Percentiles rank a stretch among this genome's conserved stretches.
Evolutionary conservation across 2,113 vertebrate genomes (phyloP).

Genomic region (Sceloporus tristichus): DNA sequence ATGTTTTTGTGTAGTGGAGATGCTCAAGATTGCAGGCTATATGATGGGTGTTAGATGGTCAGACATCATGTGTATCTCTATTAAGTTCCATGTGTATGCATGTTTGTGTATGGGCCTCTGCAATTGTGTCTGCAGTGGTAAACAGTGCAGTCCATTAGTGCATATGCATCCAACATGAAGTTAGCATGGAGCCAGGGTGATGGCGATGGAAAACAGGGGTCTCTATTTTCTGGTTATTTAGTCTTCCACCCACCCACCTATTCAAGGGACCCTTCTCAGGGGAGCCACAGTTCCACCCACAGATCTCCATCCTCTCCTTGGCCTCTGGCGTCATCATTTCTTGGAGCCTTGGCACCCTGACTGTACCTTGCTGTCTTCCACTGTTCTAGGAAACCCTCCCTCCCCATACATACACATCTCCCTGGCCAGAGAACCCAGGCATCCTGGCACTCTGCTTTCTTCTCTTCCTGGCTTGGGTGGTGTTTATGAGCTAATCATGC

Average conservation of each 20-base stretch:
- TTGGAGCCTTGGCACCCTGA: not conserved
- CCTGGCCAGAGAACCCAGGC: conserved; percentile 29
- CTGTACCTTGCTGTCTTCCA: not conserved
- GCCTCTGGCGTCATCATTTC: too few species aligned
- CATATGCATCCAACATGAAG: not conserved
- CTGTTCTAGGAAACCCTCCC: not conserved
- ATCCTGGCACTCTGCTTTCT: conserved; percentile 22
- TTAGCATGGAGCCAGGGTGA: too few species aligned
- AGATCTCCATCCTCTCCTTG: not conserved
- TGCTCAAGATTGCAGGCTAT: not conserved
- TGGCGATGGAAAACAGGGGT: not conserved
- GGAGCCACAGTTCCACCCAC: not conserved
- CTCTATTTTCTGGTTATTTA: not conserved
- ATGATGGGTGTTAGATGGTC: too few species aligned
- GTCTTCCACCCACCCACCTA: not conserved
- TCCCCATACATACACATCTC: not conserved
- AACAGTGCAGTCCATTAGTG: not conserved
- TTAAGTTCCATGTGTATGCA: not conserved
- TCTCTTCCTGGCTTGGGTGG: conserved; percentile 43
- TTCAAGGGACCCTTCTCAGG: not conserved
- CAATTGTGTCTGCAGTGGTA: too few species aligned
- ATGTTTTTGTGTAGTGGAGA: not conserved
- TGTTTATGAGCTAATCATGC: conserved; percentile 50
- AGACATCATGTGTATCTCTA: not conserved
- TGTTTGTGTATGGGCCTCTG: not conserved